These are phyloP conservation scores for Drosophila bipectinata DNA, from an alignment of 1,140 invertebrate genomes.

Conservation along the genomic window DNA sequence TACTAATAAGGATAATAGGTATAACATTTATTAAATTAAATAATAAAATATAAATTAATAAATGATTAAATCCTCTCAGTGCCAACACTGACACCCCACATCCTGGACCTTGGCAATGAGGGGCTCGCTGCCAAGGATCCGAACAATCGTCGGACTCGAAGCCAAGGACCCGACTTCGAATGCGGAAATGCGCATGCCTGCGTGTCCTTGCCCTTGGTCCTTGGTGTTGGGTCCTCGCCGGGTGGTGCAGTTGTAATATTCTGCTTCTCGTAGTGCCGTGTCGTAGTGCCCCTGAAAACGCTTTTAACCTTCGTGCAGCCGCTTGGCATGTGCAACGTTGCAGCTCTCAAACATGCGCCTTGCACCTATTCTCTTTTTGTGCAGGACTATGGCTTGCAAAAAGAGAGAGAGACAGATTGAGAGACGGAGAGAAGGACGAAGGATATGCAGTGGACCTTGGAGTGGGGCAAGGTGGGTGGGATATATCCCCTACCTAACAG, in stretches of 20 bases:
- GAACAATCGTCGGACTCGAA: slow-evolving; percentile 11
- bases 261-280: not conserved
- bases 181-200: slow-evolving; percentile 81
- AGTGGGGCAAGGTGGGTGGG: not conserved
- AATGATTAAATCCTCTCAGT: not conserved
- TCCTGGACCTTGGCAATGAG: slow-evolving; percentile 62
- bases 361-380: slow-evolving; percentile 24
- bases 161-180: slow-evolving; percentile 49
- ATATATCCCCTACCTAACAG: slow-evolving; percentile 7
- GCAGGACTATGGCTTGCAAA: not conserved
- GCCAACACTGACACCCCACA: slow-evolving; percentile 16
- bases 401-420: not conserved
- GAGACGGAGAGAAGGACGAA: not conserved
- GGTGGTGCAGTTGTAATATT: slow-evolving; percentile 40
- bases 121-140: slow-evolving; percentile 31
- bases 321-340: slow-evolving; percentile 56
- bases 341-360: slow-evolving; percentile 69
- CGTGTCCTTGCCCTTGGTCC: slow-evolving; percentile 81
- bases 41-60: not conserved
- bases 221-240: slow-evolving; percentile 26
- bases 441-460: not conserved
- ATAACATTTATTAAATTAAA: too few species aligned
- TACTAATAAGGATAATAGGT: too few species aligned
- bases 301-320: slow-evolving; percentile 78
- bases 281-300: slow-evolving; percentile 72